Conservation (phyloP, 2,797 vertebrate species). For the Nothura maculosa region DNA sequence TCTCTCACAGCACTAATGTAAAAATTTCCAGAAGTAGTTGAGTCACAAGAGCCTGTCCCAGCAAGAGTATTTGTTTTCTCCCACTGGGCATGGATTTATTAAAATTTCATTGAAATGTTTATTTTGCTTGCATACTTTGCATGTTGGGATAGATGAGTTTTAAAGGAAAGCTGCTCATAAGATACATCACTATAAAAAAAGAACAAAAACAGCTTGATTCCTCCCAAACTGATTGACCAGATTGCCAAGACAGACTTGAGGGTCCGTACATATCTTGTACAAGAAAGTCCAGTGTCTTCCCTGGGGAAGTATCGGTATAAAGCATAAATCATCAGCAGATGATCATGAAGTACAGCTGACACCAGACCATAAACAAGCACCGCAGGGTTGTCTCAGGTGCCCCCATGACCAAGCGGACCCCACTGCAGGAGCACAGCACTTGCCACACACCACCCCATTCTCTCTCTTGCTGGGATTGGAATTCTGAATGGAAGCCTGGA, state of each 20-base stretch:
- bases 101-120: neutral
- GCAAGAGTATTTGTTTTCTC: neutral
- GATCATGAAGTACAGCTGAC: neutral
- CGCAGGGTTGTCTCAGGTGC: accelerated
- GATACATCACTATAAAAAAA: neutral
- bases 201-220: neutral
- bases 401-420: neutral
- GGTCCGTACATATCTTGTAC: neutral
- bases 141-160: neutral
- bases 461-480: neutral
- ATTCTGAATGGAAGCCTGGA: neutral
- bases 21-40: neutral
- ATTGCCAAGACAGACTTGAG: neutral
- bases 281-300: neutral
- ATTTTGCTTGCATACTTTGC: neutral
- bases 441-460: neutral
- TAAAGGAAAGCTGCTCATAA: neutral
- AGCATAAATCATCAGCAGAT: too few relatives aligned
- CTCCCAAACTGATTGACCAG: neutral
- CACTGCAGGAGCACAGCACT: accelerated
- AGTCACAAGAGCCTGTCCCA: neutral
- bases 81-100: neutral
- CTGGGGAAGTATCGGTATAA: neutral
- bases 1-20: neutral
- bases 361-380: accelerated